Conservation (phyloP, 2,888 invertebrate genomes). For the Ormyrus thymus region DNA sequence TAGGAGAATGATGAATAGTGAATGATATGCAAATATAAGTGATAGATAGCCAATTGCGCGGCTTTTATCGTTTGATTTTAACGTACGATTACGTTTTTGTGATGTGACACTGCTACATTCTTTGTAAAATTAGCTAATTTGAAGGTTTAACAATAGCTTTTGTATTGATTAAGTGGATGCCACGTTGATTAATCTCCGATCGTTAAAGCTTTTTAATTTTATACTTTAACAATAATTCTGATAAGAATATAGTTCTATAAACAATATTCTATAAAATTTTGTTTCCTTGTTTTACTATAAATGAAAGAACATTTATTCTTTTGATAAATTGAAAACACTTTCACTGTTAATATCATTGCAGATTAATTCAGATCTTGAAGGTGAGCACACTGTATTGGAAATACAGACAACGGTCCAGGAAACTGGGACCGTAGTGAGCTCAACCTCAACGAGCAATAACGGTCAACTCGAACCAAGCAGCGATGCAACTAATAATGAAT, state of each 20-base stretch:
- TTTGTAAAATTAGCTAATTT: too few species aligned
- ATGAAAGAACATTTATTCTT: background rate
- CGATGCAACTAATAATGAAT: slow-evolving; percentile 76
- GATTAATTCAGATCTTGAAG: slow-evolving; percentile 80
- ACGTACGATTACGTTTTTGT: background rate
- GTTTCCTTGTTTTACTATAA: background rate
- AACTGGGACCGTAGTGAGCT: slow-evolving; percentile 61
- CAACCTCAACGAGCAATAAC: slow-evolving; percentile 77
- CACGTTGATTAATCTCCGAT: too few species aligned
- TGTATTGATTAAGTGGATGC: too few species aligned
- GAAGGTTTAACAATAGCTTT: too few species aligned
- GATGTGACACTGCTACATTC: too few species aligned
- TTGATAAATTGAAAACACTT: background rate
- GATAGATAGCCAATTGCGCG: too few species aligned
- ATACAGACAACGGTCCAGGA: slow-evolving; percentile 77
- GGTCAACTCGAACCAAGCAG: slow-evolving; percentile 71
- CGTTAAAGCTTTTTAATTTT: too few species aligned
- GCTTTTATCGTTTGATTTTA: background rate
- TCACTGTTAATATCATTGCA: slow-evolving; percentile 66
- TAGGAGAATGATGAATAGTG: too few species aligned
- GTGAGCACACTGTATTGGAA: slow-evolving; percentile 80
- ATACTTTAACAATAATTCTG: too few species aligned
- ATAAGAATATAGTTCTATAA: too few species aligned
- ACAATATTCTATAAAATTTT: background rate
- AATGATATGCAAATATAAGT: too few species aligned